A percentile compares a stretch with the other conserved stretches of the same genome.
These are phyloP conservation scores for Megaceryle maxima DNA, from an alignment of 2,113 vertebrate species.

Conservation along the genomic window DNA sequence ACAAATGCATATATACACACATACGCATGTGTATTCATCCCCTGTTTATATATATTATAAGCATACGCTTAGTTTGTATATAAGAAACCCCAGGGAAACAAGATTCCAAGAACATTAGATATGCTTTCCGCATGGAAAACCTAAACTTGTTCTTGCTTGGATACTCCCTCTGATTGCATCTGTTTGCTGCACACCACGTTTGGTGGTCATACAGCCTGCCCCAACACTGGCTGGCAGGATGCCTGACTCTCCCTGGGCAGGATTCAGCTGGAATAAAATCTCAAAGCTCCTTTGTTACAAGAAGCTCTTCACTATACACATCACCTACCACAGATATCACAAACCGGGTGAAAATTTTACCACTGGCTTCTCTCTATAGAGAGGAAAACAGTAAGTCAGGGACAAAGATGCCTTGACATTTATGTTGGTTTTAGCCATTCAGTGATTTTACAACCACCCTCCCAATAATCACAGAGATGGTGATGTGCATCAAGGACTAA, in stretches of 20 bases:
- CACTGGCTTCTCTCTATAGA: neutral
- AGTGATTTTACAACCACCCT: neutral
- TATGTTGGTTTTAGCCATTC: neutral
- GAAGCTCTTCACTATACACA: neutral
- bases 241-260: neutral
- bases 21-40: neutral
- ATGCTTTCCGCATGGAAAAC: neutral
- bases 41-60: constrained; percentile 12
- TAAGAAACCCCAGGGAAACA: neutral
- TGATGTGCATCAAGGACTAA: neutral
- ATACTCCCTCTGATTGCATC: neutral
- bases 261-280: neutral
- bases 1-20: neutral
- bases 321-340: neutral
- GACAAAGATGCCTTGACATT: neutral
- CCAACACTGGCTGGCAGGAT: neutral
- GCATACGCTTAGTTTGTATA: neutral
- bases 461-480: neutral
- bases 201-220: neutral
- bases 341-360: neutral
- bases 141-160: neutral
- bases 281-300: neutral
- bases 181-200: accelerated
- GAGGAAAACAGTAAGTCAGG: neutral
- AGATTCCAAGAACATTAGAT: neutral